These are phyloP conservation scores for Tychaedon coryphoeus DNA, from an alignment of 2,113 vertebrate genomes.

Conservation along the genomic window DNA sequence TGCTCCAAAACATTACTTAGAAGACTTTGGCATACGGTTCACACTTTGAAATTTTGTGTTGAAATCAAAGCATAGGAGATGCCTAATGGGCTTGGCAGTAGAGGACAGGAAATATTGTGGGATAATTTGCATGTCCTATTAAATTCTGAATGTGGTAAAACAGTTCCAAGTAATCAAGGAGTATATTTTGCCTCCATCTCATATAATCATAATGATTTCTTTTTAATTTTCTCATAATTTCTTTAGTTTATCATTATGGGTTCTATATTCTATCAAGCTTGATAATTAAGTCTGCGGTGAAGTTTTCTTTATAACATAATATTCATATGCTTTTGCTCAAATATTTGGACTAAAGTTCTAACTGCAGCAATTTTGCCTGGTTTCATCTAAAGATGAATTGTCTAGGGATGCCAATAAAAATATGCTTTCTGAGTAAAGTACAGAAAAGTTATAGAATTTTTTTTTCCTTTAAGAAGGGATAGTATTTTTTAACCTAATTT, in stretches of 20 bases:
- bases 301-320: not conserved
- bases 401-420: not conserved
- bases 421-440: not conserved
- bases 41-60: not conserved
- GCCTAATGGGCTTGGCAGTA: not conserved
- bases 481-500: not conserved
- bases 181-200: not conserved
- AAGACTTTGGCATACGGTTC: not conserved
- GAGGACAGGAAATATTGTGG: not conserved
- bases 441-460: not conserved
- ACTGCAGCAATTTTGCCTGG: not conserved
- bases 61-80: not conserved
- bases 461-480: not conserved
- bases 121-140: not conserved
- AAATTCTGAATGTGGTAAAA: slow-evolving; percentile 18
- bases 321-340: not conserved
- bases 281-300: not conserved
- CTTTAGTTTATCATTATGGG: slow-evolving; percentile 14
- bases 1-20: not conserved
- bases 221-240: not conserved
- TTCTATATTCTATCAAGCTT: not conserved
- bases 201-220: not conserved
- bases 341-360: not conserved
- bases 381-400: not conserved
- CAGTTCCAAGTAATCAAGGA: not conserved